Evolutionary conservation across 1,140 invertebrate species (phyloP), one percentile per base, ranked within the genome.

Genomic region (Cherax quadricarinatus): DNA sequence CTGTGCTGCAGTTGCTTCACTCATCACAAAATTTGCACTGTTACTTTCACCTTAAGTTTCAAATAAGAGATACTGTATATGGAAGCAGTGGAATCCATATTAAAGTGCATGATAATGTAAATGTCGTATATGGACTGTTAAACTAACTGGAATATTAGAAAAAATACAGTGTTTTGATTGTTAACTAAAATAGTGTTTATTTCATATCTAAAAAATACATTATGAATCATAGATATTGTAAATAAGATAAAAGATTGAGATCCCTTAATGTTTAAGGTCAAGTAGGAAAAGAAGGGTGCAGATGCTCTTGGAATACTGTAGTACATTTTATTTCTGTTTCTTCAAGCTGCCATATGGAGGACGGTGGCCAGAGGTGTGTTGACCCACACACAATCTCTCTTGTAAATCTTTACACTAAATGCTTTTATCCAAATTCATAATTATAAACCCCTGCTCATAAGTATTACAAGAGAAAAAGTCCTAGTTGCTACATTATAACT

Each of bases 331-430:
- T 12, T 75, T 75, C 24, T 30, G 24, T 75, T 21, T 66, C 86
- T 66, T 80, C 79, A 88, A 93, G 93, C 88, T 93, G 80, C 89
- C 93, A 21, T 93, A 93, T 49, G 93, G 93, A 84, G 93, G 89
- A 85, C 89, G 90, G 62, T 93, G 85, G 89, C 93, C 93, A 53
- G 93, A 93, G 93, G 93, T 93, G 93, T 93, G 93, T 93, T 88
- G 86, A 82, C 89, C 78, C 87, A 41, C 30, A 41, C 30, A 41
- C 30, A 41, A 41, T 41, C 30, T 41, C 30, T 41, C 30, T 41
- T 41, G 30, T 41, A 41, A 41, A 41, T 41, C 30, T 41, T 41
- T 70, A 82, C 62, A 57, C 48, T 49, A 57, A 53, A 21, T n/a
- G 53, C 81, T 30, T 62, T 79, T 57, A 9, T 57, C 14, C 14